phyloP scores from a whole-genome alignment of 2,113 vertebrate species.

The Mustela lutreola region DNA sequence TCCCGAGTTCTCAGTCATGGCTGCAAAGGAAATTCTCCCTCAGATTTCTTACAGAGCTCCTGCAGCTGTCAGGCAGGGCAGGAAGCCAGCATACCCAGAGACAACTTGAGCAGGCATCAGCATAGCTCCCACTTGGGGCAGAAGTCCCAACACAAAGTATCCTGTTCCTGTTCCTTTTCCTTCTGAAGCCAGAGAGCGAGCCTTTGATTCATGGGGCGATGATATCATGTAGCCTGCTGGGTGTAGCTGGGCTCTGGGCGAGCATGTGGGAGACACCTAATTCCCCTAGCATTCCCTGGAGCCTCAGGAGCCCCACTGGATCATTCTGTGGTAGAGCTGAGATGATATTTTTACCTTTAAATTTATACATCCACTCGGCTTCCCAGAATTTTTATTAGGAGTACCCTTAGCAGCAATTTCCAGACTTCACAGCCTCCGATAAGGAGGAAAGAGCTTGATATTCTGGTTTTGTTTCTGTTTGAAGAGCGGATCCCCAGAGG shows the following conservation, averaged over 20 bases:
- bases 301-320: neutral
- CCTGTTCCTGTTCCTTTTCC: conserved; percentile 80
- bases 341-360: conserved; percentile 56
- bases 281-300: neutral
- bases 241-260: conserved; percentile 62
- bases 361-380: conserved; percentile 1
- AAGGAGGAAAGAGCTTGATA: conserved; percentile 76
- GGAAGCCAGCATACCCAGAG: conserved; percentile 70
- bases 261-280: conserved; percentile 53
- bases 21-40: conserved; percentile 79
- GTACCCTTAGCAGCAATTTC: conserved; percentile 51
- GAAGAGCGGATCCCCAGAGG: conserved; percentile 78
- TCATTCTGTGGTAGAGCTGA: neutral
- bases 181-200: conserved; percentile 77
- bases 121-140: conserved; percentile 59
- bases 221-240: conserved; percentile 77
- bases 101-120: conserved; percentile 70
- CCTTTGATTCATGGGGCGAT: conserved; percentile 77
- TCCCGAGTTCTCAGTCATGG: conserved; percentile 75
- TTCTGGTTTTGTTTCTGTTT: conserved; percentile 80
- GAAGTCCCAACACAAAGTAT: conserved; percentile 74
- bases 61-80: conserved; percentile 79
- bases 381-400: conserved; percentile 58
- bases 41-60: conserved; percentile 72
- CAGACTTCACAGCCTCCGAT: conserved; percentile 56